Evolutionary conservation across 2,113 vertebrate species (phyloP).

Genomic region (Pachyramphus minor): DNA sequence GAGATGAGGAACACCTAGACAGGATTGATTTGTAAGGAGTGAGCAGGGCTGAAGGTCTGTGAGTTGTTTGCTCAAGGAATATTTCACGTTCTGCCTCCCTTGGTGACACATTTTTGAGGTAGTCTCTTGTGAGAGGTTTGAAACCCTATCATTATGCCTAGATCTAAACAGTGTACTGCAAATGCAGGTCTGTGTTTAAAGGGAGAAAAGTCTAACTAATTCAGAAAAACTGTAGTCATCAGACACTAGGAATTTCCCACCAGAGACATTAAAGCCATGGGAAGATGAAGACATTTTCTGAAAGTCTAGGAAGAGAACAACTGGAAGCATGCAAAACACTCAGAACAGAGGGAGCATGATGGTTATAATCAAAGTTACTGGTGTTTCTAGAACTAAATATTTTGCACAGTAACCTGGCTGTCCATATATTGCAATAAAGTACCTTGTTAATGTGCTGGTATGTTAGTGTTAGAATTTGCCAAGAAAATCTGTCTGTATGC

Average conservation of each 20-base stretch:
- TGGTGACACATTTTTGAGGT: background rate
- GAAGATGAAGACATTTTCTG: background rate
- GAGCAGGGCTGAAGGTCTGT: background rate
- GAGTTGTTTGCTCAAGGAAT: background rate
- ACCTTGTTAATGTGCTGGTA: constrained; percentile 46
- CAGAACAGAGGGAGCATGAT: background rate
- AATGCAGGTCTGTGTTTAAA: background rate
- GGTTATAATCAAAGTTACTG: background rate
- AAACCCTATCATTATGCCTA: background rate
- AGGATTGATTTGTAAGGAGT: background rate
- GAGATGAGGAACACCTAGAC: background rate
- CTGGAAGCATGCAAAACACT: background rate
- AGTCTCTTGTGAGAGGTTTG: background rate
- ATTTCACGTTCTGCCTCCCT: background rate
- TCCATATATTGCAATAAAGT: background rate
- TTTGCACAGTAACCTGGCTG: background rate
- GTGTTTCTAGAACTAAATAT: background rate
- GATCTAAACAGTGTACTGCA: background rate
- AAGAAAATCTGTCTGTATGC: constrained; percentile 17
- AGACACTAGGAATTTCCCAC: background rate
- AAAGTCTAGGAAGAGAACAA: background rate
- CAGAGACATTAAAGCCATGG: background rate
- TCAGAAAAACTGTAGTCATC: background rate
- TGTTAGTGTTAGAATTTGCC: constrained; percentile 41
- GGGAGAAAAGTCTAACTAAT: background rate